Evolutionary conservation across 2,113 vertebrate genomes (phyloP).

Genomic region (Pteruthius melanotis): DNA sequence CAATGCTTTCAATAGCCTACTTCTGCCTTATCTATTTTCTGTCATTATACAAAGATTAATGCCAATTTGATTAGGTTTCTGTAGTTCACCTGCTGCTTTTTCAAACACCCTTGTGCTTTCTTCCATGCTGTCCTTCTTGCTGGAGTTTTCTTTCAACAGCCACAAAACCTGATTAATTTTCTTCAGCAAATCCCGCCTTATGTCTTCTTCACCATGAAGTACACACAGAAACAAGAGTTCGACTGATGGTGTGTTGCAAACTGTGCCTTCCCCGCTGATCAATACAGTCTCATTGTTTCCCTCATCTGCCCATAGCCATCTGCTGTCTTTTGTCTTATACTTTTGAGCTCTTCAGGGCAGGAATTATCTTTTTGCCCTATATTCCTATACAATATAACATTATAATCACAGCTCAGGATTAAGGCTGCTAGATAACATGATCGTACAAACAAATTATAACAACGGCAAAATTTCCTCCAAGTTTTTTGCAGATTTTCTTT

Average conservation of each 20-base stretch:
- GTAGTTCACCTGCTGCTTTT: background rate
- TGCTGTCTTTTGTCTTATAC: conserved; percentile 48
- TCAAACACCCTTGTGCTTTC: background rate
- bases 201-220: background rate
- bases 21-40: background rate
- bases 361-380: conserved; percentile 27
- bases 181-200: background rate
- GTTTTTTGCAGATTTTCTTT: background rate
- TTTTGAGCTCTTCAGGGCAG: conserved; percentile 23
- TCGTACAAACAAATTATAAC: background rate
- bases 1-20: background rate
- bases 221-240: background rate
- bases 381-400: background rate
- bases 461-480: background rate
- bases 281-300: conserved; percentile 38
- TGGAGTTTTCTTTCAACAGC: background rate
- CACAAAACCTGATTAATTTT: background rate
- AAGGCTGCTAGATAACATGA: background rate
- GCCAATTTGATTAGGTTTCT: background rate
- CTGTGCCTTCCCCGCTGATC: background rate
- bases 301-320: conserved; percentile 49
- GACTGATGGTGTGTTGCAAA: background rate
- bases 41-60: background rate
- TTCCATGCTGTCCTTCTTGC: background rate
- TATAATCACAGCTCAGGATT: background rate